Percentiles rank a stretch among this genome's conserved stretches.
Evolutionary conservation across 2,888 invertebrate genomes (phyloP).

Genomic region (Drosophila trichaetosa): DNA sequence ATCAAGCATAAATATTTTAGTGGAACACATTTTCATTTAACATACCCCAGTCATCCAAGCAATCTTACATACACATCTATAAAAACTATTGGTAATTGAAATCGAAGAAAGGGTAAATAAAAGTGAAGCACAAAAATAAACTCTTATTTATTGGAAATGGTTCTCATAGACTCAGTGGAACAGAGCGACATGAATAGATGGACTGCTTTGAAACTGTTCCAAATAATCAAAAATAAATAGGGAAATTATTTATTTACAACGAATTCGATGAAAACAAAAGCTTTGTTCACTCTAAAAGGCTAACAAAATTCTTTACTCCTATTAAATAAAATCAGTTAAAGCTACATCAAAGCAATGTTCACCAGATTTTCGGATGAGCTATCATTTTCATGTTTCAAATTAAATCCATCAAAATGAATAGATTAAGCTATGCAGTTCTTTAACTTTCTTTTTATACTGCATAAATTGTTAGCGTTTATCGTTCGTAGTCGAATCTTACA

Average conservation of each 20-base stretch:
- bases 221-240: background rate
- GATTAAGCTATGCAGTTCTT: no score
- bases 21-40: background rate
- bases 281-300: background rate
- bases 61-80: background rate
- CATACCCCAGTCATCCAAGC: background rate
- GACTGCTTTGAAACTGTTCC: background rate
- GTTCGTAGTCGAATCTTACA: background rate
- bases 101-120: background rate
- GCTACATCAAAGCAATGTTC: background rate
- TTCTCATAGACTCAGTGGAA: background rate
- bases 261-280: background rate
- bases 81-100: background rate
- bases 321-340: background rate
- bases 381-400: background rate
- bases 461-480: background rate
- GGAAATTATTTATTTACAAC: background rate
- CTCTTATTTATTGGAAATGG: background rate
- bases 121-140: background rate
- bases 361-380: background rate
- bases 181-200: background rate
- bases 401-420: background rate
- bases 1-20: background rate
- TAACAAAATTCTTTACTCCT: background rate
- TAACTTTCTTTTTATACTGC: no score